These are phyloP conservation scores for Stramonita haemastoma DNA, from an alignment of 2,888 invertebrate genomes.

Conservation along the genomic window DNA sequence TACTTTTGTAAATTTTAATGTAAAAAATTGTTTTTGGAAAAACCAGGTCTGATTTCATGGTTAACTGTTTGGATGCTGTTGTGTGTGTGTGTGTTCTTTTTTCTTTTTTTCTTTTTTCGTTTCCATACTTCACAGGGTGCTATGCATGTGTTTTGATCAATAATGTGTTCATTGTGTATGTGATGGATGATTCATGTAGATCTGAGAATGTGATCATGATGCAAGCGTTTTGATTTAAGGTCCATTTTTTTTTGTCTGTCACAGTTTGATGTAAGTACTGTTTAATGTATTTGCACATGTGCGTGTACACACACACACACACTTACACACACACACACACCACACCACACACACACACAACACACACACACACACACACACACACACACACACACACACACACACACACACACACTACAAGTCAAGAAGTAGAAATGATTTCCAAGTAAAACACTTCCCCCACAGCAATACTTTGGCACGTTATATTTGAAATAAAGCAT, in stretches of 20 bases:
- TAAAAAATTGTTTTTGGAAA: too few species aligned
- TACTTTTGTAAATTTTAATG: background rate
- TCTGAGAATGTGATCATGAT: background rate
- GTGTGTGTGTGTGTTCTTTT: background rate
- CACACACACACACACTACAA: too few species aligned
- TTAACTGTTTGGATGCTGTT: background rate
- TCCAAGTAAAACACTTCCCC: too few species aligned
- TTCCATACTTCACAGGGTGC: slow-evolving; percentile 11
- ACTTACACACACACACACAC: background rate
- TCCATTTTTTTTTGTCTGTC: background rate
- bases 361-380: background rate
- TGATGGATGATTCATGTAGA: background rate
- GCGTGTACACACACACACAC: background rate
- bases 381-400: background rate
- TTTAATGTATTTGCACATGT: background rate
- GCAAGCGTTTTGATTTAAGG: background rate
- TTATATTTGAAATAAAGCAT: too few species aligned
- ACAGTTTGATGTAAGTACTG: too few species aligned
- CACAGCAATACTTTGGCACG: too few species aligned
- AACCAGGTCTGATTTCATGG: background rate
- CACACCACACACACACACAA: background rate
- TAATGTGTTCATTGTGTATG: background rate
- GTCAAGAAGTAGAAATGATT: too few species aligned
- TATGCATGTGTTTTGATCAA: background rate
- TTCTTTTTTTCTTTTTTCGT: background rate